phyloP scores from a whole-genome alignment of 1,140 invertebrate genomes.

The Manduca sexta region DNA sequence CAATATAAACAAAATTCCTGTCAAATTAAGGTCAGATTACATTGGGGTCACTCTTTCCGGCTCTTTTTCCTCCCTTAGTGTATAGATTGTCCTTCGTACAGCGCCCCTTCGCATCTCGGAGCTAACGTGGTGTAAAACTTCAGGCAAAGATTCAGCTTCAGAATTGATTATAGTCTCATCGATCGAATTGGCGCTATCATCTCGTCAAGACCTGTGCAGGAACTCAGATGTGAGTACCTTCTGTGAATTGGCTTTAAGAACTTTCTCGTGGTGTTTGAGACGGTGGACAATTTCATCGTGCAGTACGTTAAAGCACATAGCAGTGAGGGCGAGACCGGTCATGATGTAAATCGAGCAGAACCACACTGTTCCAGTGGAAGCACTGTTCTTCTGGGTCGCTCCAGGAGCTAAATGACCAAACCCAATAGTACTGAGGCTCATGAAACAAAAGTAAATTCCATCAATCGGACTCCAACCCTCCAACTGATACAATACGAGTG shows the following conservation, averaged over 20 bases:
- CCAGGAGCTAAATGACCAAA: constrained; percentile 93
- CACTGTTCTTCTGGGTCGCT: constrained; percentile 76
- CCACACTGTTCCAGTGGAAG: constrained; percentile 81
- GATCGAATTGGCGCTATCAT: constrained; percentile 60
- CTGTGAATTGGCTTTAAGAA: constrained; percentile 53
- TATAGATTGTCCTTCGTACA: constrained; percentile 51
- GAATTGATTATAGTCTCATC: constrained; percentile 61
- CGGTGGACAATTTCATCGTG: constrained; percentile 93
- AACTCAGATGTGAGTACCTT: constrained; percentile 61
- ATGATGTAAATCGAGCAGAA: constrained; percentile 97
- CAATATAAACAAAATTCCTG: neutral
- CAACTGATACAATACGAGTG: constrained; percentile 88
- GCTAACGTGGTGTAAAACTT: constrained; percentile 55
- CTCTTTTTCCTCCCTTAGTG: constrained; percentile 51
- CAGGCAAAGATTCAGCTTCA: constrained; percentile 56
- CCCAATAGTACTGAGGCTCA: constrained; percentile 93
- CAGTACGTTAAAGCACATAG: constrained; percentile 98
- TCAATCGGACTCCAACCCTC: constrained; percentile 92
- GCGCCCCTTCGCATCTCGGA: constrained; percentile 47
- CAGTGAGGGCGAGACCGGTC: constrained; percentile 95
- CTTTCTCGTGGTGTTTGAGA: constrained; percentile 76
- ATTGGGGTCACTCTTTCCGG: constrained; percentile 45
- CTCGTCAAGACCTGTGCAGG: constrained; percentile 61
- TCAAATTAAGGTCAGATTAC: constrained; percentile 29
- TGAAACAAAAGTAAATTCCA: constrained; percentile 96